Percentiles rank a stretch among this genome's conserved stretches.
These are phyloP conservation scores for Sebastes hubbsi DNA, from an alignment of 2,797 vertebrate genomes.

Conservation along the genomic window DNA sequence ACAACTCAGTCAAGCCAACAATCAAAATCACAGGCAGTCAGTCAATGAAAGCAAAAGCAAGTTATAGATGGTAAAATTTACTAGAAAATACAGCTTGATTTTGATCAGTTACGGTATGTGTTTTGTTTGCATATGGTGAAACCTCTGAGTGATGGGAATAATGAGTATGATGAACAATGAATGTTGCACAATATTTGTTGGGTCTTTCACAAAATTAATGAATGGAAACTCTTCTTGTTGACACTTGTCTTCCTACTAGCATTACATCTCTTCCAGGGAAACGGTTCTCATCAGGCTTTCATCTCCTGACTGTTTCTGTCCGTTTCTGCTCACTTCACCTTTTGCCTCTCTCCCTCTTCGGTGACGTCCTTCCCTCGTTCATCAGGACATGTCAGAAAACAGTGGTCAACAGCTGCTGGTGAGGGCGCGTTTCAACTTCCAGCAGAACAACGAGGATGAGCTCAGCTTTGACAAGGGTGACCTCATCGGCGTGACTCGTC, in stretches of 20 bases:
- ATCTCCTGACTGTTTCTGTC: not conserved
- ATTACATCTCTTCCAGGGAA: not conserved
- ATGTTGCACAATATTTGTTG: not conserved
- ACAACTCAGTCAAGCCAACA: not conserved
- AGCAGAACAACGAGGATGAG: conserved; percentile 98
- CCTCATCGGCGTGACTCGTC: conserved; percentile 93
- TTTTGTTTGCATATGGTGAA: not conserved
- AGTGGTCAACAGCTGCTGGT: conserved; percentile 92
- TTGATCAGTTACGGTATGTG: not conserved
- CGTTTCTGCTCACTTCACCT: not conserved
- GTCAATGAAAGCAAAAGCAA: too few species aligned
- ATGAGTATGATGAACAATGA: not conserved
- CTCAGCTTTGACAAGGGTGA: conserved; percentile 96
- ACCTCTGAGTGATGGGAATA: not conserved
- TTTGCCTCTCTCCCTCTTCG: not conserved
- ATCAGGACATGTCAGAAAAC: conserved; percentile 97
- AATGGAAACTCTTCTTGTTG: not conserved
- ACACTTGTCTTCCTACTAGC: not conserved
- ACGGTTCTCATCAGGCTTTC: not conserved
- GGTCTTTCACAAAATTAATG: not conserved
- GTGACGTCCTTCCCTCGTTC: not conserved
- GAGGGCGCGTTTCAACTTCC: conserved; percentile 96
- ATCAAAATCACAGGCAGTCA: not conserved
- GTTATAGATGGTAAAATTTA: not conserved
- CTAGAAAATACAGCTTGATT: not conserved